Conservation (phyloP, 2,797 vertebrate species). For the Pachyuromys duprasi region DNA sequence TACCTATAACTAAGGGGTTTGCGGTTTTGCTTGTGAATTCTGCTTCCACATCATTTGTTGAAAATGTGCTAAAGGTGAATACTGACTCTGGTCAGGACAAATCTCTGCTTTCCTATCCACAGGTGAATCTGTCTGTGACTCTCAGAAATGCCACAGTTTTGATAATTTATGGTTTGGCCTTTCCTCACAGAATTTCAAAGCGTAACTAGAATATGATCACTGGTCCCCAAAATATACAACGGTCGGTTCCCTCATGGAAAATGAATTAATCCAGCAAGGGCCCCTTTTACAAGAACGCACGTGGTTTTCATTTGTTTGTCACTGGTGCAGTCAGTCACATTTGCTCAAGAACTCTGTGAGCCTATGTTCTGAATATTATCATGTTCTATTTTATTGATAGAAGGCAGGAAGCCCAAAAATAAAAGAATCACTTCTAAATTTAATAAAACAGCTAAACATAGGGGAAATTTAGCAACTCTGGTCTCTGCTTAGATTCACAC, state of each 20-base stretch:
- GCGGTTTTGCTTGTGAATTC: neutral
- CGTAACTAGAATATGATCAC: neutral
- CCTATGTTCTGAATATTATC: neutral
- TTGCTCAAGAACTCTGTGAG: neutral
- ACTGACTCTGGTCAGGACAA: neutral
- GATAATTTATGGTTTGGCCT: neutral
- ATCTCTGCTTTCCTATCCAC: neutral
- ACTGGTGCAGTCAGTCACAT: neutral
- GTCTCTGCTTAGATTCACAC: neutral
- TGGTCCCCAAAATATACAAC: neutral
- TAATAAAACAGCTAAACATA: neutral
- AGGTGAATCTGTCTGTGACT: neutral
- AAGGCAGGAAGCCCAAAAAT: neutral
- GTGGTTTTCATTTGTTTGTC: neutral
- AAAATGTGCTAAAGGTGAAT: neutral
- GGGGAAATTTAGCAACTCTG: neutral
- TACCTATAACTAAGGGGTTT: neutral
- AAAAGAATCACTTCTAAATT: neutral
- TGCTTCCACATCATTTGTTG: neutral
- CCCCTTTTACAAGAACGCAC: neutral
- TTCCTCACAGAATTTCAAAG: conserved; percentile 21
- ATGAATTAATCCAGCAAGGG: neutral
- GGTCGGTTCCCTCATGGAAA: neutral
- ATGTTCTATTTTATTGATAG: neutral
- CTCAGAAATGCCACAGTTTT: neutral